These are phyloP conservation scores for Apodemus speciosus DNA, from an alignment of 2,113 vertebrate genomes.

Conservation along the genomic window DNA sequence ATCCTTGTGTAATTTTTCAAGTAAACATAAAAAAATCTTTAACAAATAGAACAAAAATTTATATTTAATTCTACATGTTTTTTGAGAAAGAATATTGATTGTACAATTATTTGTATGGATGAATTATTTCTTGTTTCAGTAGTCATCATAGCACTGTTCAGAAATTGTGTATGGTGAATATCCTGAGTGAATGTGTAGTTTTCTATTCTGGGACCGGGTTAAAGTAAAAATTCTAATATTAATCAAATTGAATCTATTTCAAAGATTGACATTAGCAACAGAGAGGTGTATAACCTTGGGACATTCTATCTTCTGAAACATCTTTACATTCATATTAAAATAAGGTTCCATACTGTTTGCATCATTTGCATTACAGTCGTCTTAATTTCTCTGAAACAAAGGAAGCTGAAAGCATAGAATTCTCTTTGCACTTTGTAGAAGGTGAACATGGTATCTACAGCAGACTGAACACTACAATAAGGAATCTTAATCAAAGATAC, in stretches of 20 bases:
- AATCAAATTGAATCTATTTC: background rate
- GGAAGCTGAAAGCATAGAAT: background rate
- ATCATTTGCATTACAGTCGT: background rate
- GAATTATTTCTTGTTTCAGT: background rate
- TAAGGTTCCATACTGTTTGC: background rate
- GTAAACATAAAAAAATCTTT: background rate
- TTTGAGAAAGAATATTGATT: background rate
- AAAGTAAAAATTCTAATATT: background rate
- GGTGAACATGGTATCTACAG: background rate
- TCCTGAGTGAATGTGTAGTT: background rate
- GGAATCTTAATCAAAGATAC: background rate
- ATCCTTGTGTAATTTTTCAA: background rate
- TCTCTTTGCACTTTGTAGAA: background rate
- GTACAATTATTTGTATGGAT: background rate
- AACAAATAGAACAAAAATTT: background rate
- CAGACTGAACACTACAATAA: background rate
- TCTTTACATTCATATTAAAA: background rate
- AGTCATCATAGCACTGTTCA: background rate
- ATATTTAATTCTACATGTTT: background rate
- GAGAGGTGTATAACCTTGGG: background rate
- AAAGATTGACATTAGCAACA: background rate
- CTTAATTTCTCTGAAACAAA: background rate
- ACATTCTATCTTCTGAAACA: background rate
- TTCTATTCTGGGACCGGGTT: background rate
- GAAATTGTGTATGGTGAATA: background rate